phyloP scores from a whole-genome alignment of 2,113 vertebrate genomes.

The Cheirogaleus medius region DNA sequence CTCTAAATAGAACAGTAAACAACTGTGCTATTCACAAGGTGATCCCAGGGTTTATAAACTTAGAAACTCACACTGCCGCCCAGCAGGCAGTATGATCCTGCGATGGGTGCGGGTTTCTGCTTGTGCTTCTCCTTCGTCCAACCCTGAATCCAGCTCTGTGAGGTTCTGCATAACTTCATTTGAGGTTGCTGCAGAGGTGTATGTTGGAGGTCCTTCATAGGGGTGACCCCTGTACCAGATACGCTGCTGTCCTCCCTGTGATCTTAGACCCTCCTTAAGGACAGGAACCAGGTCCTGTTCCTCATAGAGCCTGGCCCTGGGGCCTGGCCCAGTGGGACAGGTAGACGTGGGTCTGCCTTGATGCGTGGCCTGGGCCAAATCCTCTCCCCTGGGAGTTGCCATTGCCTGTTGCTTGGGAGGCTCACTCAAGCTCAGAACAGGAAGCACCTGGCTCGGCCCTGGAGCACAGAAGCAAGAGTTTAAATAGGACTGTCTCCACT shows the following conservation, averaged over 20 bases:
- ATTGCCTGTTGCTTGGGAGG: too few species aligned
- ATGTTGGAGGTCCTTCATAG: not conserved
- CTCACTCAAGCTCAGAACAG: not conserved
- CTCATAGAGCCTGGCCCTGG: not conserved
- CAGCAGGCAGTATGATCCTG: not conserved
- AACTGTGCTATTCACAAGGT: not conserved
- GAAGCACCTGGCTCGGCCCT: not conserved
- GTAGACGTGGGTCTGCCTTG: not conserved
- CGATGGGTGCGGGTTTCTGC: not conserved
- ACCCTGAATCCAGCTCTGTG: not conserved
- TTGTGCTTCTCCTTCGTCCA: not conserved
- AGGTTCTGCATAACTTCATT: not conserved
- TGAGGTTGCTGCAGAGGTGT: not conserved
- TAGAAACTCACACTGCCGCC: too few species aligned
- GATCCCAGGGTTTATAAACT: not conserved
- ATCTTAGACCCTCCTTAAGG: not conserved
- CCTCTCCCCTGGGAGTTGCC: not conserved
- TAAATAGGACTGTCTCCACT: not conserved
- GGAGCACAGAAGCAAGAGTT: not conserved
- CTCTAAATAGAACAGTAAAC: not conserved
- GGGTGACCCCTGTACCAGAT: too few species aligned
- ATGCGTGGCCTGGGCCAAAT: not conserved
- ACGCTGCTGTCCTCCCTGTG: not conserved
- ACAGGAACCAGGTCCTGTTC: not conserved
- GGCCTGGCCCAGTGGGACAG: not conserved